Evolutionary conservation across 1,140 invertebrate genomes (phyloP).

Genomic region (Drosophila varians): DNA sequence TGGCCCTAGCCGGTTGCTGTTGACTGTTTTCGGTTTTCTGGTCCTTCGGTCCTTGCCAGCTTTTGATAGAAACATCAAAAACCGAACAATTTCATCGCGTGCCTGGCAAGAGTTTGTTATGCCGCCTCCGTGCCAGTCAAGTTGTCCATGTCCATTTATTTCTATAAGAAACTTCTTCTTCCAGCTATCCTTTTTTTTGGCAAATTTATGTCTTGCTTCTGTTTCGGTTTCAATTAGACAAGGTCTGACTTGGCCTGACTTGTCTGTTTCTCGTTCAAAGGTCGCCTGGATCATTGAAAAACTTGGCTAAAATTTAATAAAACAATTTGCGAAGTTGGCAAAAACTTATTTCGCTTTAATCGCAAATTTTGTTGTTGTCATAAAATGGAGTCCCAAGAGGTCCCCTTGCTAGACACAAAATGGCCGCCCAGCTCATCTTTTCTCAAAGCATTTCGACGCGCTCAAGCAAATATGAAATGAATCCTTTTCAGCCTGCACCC

Average conservation of each 20-base stretch:
- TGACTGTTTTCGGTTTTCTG: slow-evolving; percentile 5
- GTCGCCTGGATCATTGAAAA: slow-evolving; percentile 9
- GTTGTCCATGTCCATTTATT: slow-evolving; percentile 63
- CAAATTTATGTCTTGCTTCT: slow-evolving; percentile 53
- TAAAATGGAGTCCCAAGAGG: background rate
- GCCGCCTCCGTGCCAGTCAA: slow-evolving; percentile 53
- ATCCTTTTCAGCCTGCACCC: slow-evolving; percentile 57
- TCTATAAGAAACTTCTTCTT: slow-evolving; percentile 36
- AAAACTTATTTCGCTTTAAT: slow-evolving; percentile 23
- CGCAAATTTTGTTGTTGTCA: slow-evolving; percentile 14
- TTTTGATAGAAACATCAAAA: slow-evolving; percentile 75
- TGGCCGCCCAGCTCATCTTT: slow-evolving; percentile 42
- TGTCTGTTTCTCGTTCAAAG: slow-evolving; percentile 33
- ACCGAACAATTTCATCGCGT: slow-evolving; percentile 69
- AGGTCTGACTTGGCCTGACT: slow-evolving; percentile 23
- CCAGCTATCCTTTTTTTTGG: slow-evolving; percentile 22
- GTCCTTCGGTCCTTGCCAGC: slow-evolving; percentile 24
- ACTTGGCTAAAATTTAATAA: slow-evolving; percentile 26
- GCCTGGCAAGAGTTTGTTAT: slow-evolving; percentile 74
- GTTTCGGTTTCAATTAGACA: slow-evolving; percentile 48
- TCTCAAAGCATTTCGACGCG: slow-evolving; percentile 32
- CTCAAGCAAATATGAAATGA: slow-evolving; percentile 72
- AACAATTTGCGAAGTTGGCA: slow-evolving; percentile 1
- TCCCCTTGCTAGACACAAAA: slow-evolving; percentile 45
- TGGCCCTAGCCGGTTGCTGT: slow-evolving; percentile 16